Evolutionary conservation across 2,113 vertebrate genomes (phyloP).

Genomic region (Burhinus bistriatus): DNA sequence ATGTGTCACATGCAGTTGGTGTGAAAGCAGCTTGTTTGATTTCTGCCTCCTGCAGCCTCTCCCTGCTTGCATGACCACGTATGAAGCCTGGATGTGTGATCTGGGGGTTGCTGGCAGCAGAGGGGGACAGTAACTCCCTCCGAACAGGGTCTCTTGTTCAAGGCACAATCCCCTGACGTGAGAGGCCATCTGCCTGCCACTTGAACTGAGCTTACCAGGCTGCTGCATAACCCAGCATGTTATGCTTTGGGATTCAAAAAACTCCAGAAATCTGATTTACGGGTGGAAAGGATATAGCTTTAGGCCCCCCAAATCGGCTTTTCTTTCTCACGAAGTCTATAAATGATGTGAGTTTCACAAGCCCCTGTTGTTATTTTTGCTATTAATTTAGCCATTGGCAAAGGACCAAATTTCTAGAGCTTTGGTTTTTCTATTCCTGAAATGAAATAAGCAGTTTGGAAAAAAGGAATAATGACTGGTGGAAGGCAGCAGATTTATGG

Average conservation of each 20-base stretch:
- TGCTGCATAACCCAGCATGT: not conserved
- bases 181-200: not conserved
- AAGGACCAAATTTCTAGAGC: slow-evolving; percentile 33
- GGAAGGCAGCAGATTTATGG: slow-evolving; percentile 35
- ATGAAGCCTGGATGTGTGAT: not conserved
- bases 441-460: slow-evolving; percentile 34
- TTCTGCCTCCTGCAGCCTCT: not conserved
- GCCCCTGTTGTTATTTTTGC: slow-evolving; percentile 54
- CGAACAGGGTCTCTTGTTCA: not conserved
- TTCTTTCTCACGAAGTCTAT: slow-evolving; percentile 7
- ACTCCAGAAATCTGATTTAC: not conserved
- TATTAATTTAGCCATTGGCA: slow-evolving; percentile 31
- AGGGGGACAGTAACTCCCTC: not conserved
- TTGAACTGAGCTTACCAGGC: not conserved
- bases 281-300: not conserved
- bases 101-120: not conserved
- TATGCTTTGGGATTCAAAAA: not conserved
- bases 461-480: not conserved
- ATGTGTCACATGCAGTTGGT: not conserved
- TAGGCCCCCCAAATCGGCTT: not conserved
- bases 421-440: slow-evolving; percentile 20
- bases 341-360: slow-evolving; percentile 35
- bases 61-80: not conserved
- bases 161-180: not conserved
- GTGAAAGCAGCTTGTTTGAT: not conserved